Evolutionary conservation across 2,113 vertebrate species (phyloP), one percentile per base, ranked within the genome.

Genomic region (Etheostoma spectabile): DNA sequence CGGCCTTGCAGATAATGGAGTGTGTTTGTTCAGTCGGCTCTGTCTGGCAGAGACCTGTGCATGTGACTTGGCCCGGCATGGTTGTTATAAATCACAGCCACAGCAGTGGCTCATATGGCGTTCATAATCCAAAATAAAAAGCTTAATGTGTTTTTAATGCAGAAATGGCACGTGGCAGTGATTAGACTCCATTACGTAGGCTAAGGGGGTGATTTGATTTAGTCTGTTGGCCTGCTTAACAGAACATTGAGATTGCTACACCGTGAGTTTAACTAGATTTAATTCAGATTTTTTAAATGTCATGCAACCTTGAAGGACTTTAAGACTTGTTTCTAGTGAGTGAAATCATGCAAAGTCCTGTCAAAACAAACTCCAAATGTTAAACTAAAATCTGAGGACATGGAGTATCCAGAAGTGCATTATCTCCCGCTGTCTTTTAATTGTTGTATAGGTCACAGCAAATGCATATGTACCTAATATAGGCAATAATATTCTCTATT

Each of bases 1-100:
- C 60, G 33, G 6, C 8, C 14, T 5, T 19, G n/a, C 6, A 51
- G 48, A 60, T 55, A 30, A 72, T 5, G 49, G 49, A 2, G 6
- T 4, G 6, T 56, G 61, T 67, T 57, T 46, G n/a, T 70, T 49
- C 1, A 22, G 22, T 24, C 0, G n/a, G 68, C 57, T 1, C 76
- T 42, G 80, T 13, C 5, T 51, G 49, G 27, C 35, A 18, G 8
- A 22, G 71, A 88, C 88, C 81, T 85, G 90, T 62, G 79, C 87
- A 19, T 67, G 79, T 59, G 82, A 86, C 60, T 38, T 35, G 74
- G 74, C 64, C 63, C 2, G 8, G 38, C 4, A 4, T 3, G 64
- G 2, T 21, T 16, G 24, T 12, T 24, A 18, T 0, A 49, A 86
- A 63, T 73, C n/a, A 45, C 71, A 53, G 42, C 2, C 51, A 4